Percentiles rank a stretch among this genome's conserved stretches.
Evolutionary conservation across 1,140 invertebrate genomes (phyloP).

Genomic region (Periplaneta americana): DNA sequence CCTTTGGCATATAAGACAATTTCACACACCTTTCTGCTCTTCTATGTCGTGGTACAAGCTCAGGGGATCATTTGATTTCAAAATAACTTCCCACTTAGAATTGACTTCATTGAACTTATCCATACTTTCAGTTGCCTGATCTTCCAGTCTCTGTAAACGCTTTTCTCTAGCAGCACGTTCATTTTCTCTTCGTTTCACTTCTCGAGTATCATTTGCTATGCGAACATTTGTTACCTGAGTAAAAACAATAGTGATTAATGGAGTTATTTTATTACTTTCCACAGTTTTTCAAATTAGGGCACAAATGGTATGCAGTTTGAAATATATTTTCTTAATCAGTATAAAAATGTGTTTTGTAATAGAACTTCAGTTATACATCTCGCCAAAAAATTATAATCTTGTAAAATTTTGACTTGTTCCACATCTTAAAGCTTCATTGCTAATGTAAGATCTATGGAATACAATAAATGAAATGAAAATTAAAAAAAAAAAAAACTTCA

Average conservation of each 20-base stretch:
- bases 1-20: no score
- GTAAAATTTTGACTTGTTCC: no score
- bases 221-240: conserved; percentile 55
- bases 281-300: neutral
- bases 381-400: no score
- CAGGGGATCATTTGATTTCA: conserved; percentile 69
- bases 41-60: conserved; percentile 65
- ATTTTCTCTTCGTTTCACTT: conserved; percentile 48
- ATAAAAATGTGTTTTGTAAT: no score
- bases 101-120: conserved; percentile 65
- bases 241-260: no score
- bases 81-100: conserved; percentile 64
- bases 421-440: no score
- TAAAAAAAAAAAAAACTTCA: no score
- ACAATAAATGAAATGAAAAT: no score
- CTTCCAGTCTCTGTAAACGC: conserved; percentile 56
- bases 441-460: no score
- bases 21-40: conserved; percentile 55
- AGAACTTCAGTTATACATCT: no score
- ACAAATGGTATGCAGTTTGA: conserved; percentile 12
- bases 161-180: conserved; percentile 38
- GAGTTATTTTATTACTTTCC: neutral
- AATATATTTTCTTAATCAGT: conserved; percentile 12
- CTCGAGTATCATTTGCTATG: conserved; percentile 64
- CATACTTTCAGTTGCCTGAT: conserved; percentile 55